Conservation (phyloP, 2,113 vertebrate genomes). For the Pristiophorus japonicus region DNA sequence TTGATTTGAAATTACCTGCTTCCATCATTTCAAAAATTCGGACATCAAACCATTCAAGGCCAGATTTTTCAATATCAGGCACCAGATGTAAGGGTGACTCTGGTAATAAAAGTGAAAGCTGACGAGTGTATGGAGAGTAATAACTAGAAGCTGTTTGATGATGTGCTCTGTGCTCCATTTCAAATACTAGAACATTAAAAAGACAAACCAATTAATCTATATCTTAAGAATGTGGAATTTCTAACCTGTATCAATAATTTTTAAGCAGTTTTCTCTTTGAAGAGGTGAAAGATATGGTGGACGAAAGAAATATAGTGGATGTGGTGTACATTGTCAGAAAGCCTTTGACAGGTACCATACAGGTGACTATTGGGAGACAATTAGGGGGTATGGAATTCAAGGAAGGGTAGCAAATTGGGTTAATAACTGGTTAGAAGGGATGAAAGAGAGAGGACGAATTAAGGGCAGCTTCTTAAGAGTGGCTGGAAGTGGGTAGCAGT, state of each 20-base stretch:
- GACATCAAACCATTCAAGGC: conserved; percentile 33
- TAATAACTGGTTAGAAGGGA: background rate
- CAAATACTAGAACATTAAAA: conserved; percentile 1
- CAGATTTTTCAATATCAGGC: conserved; percentile 31
- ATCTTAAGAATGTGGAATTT: background rate
- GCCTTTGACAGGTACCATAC: background rate
- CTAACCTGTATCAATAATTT: background rate
- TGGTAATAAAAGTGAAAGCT: background rate
- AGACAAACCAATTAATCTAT: background rate
- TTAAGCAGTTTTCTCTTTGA: background rate
- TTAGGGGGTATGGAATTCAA: background rate
- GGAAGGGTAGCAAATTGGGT: background rate
- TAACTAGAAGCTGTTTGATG: conserved; percentile 25
- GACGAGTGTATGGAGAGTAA: conserved; percentile 14
- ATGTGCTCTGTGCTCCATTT: conserved; percentile 13
- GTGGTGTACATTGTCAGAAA: background rate
- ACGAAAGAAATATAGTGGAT: background rate
- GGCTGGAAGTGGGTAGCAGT: background rate
- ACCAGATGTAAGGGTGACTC: conserved; percentile 17
- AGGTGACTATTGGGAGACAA: background rate
- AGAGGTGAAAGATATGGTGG: background rate
- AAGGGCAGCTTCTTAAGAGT: background rate
- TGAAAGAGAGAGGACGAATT: background rate
- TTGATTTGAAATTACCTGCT: conserved; percentile 24
- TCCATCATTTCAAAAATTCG: conserved; percentile 9